Conservation (phyloP, 2,888 invertebrate genomes). For the Meteorus colon region DNA sequence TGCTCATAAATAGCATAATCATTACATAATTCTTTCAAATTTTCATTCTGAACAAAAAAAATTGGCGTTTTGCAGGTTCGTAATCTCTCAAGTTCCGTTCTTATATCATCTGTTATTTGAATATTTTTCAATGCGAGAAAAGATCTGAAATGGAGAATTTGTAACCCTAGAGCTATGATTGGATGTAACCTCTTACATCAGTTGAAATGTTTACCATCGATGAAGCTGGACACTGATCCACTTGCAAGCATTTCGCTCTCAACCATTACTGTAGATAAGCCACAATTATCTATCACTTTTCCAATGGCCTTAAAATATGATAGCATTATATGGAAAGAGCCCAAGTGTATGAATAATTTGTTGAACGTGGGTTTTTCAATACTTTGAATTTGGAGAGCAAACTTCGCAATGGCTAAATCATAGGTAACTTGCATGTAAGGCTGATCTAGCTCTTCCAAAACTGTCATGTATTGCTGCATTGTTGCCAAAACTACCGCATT, state of each 20-base stretch:
- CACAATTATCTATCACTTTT: slow-evolving; percentile 58
- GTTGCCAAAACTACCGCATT: too few species aligned
- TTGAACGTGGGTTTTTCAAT: slow-evolving; percentile 58
- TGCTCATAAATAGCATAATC: slow-evolving; percentile 50
- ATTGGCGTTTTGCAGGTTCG: too few species aligned
- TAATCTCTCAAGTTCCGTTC: slow-evolving; percentile 17
- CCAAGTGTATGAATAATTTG: slow-evolving; percentile 56
- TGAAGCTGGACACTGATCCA: slow-evolving; percentile 50
- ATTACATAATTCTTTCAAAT: slow-evolving; percentile 37
- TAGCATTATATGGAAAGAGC: slow-evolving; percentile 59
- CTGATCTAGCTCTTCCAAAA: too few species aligned
- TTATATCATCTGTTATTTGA: slow-evolving; percentile 24
- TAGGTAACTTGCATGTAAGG: slow-evolving; percentile 54
- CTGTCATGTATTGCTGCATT: too few species aligned
- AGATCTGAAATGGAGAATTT: slow-evolving; percentile 56
- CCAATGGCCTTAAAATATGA: slow-evolving; percentile 60
- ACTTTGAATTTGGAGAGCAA: slow-evolving; percentile 57
- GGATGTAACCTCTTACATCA: slow-evolving; percentile 49
- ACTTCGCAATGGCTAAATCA: slow-evolving; percentile 58
- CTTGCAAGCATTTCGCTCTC: slow-evolving; percentile 50
- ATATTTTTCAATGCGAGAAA: slow-evolving; percentile 38
- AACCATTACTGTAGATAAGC: slow-evolving; percentile 47
- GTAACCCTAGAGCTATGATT: slow-evolving; percentile 44
- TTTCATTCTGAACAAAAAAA: too few species aligned
- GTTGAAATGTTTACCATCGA: slow-evolving; percentile 53